Conservation (phyloP, 2,113 vertebrate species). For the Acrocephalus arundinaceus region DNA sequence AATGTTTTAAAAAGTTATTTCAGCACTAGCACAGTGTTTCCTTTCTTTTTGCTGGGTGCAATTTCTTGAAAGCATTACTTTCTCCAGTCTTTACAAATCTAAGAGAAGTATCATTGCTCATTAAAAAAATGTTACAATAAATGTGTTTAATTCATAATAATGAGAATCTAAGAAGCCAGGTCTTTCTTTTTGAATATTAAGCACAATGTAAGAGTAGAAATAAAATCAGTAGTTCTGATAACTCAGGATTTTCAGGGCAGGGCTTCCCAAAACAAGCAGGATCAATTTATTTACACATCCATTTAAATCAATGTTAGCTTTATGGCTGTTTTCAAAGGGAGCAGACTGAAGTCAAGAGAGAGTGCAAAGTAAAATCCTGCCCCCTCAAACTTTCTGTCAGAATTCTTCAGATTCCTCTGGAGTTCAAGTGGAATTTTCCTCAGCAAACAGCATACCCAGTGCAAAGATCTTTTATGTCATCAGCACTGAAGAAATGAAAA, state of each 20-base stretch:
- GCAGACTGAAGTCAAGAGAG: constrained; percentile 8
- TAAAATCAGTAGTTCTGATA: not conserved
- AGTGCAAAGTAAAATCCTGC: constrained; percentile 28
- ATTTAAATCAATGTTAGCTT: constrained; percentile 54
- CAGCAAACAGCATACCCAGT: constrained; percentile 20
- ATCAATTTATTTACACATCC: not conserved
- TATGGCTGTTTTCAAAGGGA: constrained; percentile 18
- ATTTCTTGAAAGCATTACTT: not conserved
- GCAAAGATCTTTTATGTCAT: constrained; percentile 51
- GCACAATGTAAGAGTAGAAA: not conserved
- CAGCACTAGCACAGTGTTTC: not conserved
- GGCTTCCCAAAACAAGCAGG: not conserved
- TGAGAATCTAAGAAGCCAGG: not conserved
- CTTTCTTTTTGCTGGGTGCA: not conserved
- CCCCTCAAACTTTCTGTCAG: constrained; percentile 43
- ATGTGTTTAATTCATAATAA: not conserved
- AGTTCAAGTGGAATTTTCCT: constrained; percentile 70
- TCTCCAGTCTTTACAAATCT: not conserved
- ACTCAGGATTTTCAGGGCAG: not conserved
- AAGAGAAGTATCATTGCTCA: not conserved
- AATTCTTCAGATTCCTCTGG: constrained; percentile 53
- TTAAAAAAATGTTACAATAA: not conserved
- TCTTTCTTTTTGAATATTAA: not conserved
- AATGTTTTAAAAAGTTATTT: not conserved
- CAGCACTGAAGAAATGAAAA: constrained; percentile 36